Evolutionary conservation across 2,797 vertebrate species (phyloP), one percentile per base, ranked within the genome.

Genomic region (Neosilurus mollespiculum): DNA sequence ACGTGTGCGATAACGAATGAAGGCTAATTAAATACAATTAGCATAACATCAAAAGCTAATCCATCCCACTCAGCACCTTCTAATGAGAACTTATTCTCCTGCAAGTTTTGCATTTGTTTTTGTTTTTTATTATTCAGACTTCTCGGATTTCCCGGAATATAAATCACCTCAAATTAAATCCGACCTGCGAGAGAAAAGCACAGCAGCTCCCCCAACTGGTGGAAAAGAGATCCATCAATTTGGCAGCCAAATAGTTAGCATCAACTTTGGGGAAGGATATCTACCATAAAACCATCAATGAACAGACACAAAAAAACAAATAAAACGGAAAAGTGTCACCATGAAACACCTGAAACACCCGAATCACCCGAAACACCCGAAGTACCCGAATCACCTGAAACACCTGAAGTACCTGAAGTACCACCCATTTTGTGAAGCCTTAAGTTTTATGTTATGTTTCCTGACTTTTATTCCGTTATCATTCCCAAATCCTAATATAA

Each of bases 11-110:
- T 43, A 37, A 43, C 1, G 18, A 69, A 69, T 1, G 18, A 9
- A 72, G 15, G 49, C 49, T 72, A 24, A 72, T 72, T 54, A 72
- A 54, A 72, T n/a, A 72, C 70, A 72, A 72, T 72, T 72, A 53
- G 70, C 49, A 72, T 24, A 24, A 72, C 12, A 72, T 26, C 70
- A 53, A 49, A 54, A 54, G 49, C n/a, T 53, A 53, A 72, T 54
- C 37, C 1, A 2, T 53, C 12, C n/a, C 15, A 15, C n/a, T 26
- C 49, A 18, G 49, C 18, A 7, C 4, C 67, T 49, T n/a, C 20
- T 51, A 51, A 72, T 15, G 49, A 72, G 22, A 18, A 14, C 22
- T 1, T 2, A 2, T 16, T 24, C 67, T 24, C 12, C 14, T 53
- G 6, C 2, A 53, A 2, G 43, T n/a, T 24, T 14, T n/a, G 43